phyloP scores from a whole-genome alignment of 2,888 invertebrate genomes.

The Willowsia nigromaculata region DNA sequence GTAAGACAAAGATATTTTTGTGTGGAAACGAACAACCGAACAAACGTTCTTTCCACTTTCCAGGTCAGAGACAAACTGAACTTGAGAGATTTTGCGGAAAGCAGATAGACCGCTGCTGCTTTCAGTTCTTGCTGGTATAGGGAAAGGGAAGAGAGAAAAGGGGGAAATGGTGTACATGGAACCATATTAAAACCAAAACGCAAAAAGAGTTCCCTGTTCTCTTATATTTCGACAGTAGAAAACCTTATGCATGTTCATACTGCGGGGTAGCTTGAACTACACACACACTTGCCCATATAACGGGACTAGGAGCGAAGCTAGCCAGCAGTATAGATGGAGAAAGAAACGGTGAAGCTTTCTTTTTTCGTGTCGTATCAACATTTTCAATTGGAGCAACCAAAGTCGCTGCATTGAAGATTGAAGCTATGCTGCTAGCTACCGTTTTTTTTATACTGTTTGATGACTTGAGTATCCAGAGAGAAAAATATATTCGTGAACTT shows the following conservation, averaged over 20 bases:
- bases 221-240: conserved; percentile 10
- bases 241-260: conserved; percentile 23
- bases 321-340: not conserved
- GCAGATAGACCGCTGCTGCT: conserved; percentile 52
- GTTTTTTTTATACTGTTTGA: not conserved
- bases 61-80: conserved; percentile 72
- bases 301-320: not conserved
- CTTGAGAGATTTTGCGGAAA: conserved; percentile 65
- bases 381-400: conserved; percentile 7
- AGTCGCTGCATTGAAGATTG: not conserved
- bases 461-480: not conserved
- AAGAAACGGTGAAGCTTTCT: not conserved
- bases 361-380: not conserved
- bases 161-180: not conserved
- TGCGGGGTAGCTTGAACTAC: conserved; percentile 43
- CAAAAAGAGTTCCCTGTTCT: not conserved
- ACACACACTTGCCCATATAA: not conserved
- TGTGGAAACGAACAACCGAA: conserved; percentile 23
- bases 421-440: not conserved
- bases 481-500: conserved; percentile 25
- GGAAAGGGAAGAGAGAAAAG: not conserved
- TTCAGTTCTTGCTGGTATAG: not conserved
- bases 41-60: conserved; percentile 67
- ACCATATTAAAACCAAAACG: too few relatives aligned
- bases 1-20: not conserved